These are phyloP conservation scores for Yoshiicerus persimilis DNA, from an alignment of 1,140 invertebrate species.

Conservation along the genomic window DNA sequence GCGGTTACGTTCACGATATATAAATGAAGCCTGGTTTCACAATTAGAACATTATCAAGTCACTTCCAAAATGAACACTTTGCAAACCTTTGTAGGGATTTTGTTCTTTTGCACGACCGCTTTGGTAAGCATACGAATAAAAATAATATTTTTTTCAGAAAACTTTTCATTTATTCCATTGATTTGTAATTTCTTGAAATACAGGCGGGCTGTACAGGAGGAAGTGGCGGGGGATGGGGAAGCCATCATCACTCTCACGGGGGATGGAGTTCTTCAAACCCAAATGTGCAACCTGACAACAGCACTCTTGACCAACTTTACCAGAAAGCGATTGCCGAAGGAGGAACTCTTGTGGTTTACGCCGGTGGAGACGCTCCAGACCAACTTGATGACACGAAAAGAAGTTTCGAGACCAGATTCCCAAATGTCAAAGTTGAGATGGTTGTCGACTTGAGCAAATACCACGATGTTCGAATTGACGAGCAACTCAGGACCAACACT, in stretches of 20 bases:
- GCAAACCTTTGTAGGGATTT: too few relatives aligned
- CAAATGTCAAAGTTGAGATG: background rate
- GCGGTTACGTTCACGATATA: too few relatives aligned
- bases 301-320: background rate
- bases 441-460: constrained; percentile 29
- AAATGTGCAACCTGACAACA: background rate
- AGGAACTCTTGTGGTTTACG: background rate
- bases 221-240: background rate
- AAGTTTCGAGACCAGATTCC: background rate
- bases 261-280: background rate
- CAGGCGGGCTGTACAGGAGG: too few relatives aligned
- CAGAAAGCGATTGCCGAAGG: background rate
- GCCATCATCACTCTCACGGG: background rate
- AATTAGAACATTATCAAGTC: too few relatives aligned
- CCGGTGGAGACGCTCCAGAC: constrained; percentile 5
- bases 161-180: too few relatives aligned
- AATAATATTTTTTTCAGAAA: too few relatives aligned
- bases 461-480: constrained; percentile 21
- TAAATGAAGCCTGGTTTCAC: too few relatives aligned
- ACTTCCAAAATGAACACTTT: too few relatives aligned
- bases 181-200: too few relatives aligned
- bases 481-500: background rate
- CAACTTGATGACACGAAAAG: background rate
- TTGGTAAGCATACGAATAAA: too few relatives aligned
- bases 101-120: too few relatives aligned